Base-by-base conservation (phyloP, 2,797 vertebrate species). In the Liasis olivaceus region DNA sequence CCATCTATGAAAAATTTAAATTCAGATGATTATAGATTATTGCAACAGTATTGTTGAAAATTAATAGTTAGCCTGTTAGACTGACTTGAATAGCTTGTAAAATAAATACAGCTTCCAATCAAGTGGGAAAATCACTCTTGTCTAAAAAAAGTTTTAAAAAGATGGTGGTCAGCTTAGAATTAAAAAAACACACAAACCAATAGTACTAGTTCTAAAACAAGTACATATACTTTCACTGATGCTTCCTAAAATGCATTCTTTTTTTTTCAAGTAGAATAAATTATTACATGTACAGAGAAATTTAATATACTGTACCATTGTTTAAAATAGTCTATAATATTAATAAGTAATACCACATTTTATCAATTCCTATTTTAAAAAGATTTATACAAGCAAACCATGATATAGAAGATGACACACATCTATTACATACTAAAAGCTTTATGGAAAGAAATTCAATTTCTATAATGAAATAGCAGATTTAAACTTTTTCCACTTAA, bases 401-500 rank as follows among this genome's bases (percentile, higher is more conserved):
- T 12, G 77, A 81, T 81, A 81, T 12, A 24, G 20, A 81, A 81
- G 9, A 72, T 0, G 1, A 26, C 5, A 56, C 0, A 5, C 81
- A 72, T 22, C 0, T 81, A 81, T 2, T 81, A 93, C 84, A 24
- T 22, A 59, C 93, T 62, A 89, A 1, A 42, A 31, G 5, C 24
- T 89, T 63, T 81, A 69, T 58, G 89, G 72, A 24, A 72, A 93
- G 94, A 92, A 91, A 77, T 93, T 94, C 88, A 58, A 88, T 87
- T 93, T 69, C 95, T 96, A 95, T 88, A 77, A 85, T 69, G 64
- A 72, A 31, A 93, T 93, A 90, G 54, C 93, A 3, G 93, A 90
- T 95, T 97, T 93, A 95, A 97, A 96, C 95, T 96, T 98, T 95
- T 31, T 94, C 20, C 63, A 95, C 92, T 89, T 88, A 91, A 94